Evolutionary conservation across 2,888 invertebrate genomes (phyloP).

Genomic region (Autographa gamma): DNA sequence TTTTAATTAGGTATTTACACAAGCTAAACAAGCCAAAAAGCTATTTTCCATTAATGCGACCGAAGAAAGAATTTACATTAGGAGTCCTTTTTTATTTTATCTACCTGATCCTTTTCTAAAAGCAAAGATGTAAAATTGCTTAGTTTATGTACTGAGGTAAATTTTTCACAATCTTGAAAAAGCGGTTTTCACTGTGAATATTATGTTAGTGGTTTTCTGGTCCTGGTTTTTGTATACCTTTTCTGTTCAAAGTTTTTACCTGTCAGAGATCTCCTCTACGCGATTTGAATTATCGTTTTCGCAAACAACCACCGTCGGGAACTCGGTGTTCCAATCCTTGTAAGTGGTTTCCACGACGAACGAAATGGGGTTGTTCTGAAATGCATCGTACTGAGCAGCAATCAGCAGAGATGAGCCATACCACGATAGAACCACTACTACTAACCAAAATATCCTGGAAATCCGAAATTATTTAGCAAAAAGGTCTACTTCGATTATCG

Average conservation of each 20-base stretch:
- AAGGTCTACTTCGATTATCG: no score
- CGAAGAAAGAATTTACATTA: background rate
- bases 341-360: constrained; percentile 94
- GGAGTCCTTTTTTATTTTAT: background rate
- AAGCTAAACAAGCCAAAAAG: background rate
- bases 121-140: no score
- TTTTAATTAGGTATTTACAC: background rate
- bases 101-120: background rate
- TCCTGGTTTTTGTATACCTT: no score
- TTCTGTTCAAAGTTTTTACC: constrained; percentile 75
- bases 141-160: no score
- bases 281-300: constrained; percentile 91
- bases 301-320: constrained; percentile 92
- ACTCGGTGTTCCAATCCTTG: constrained; percentile 92
- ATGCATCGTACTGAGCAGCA: constrained; percentile 89
- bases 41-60: background rate
- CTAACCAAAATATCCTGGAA: constrained; percentile 90
- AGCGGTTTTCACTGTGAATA: no score
- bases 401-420: constrained; percentile 89
- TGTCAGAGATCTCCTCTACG: constrained; percentile 90
- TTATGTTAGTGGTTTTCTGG: no score
- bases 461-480: background rate
- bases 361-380: constrained; percentile 92
- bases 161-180: no score
- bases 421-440: constrained; percentile 90